These are phyloP conservation scores for Mobula birostris DNA, from an alignment of 2,113 vertebrate species.

Conservation along the genomic window DNA sequence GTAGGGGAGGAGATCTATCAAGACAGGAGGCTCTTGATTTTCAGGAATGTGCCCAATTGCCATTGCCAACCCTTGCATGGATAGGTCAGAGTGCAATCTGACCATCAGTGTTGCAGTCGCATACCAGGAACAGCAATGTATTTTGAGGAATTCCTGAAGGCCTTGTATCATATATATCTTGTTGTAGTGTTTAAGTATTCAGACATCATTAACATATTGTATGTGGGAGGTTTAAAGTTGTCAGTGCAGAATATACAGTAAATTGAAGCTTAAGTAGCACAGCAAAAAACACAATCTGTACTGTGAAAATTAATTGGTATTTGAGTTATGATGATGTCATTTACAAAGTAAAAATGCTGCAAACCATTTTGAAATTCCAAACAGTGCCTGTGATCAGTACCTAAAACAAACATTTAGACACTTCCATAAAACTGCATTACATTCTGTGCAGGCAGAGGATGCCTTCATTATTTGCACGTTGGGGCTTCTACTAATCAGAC, in stretches of 20 bases:
- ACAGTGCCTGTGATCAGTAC: not conserved
- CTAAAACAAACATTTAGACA: constrained; percentile 9
- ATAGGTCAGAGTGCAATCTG: not conserved
- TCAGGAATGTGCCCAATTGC: not conserved
- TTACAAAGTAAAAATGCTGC: not conserved
- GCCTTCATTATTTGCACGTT: constrained; percentile 29
- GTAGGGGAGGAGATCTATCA: too few species aligned
- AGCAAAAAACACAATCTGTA: not conserved
- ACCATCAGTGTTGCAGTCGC: not conserved
- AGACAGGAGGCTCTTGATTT: too few species aligned
- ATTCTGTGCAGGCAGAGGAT: constrained; percentile 8
- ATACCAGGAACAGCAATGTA: not conserved
- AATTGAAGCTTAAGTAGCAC: constrained; percentile 24
- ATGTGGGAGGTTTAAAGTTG: not conserved
- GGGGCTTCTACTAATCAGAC: constrained; percentile 21
- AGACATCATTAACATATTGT: not conserved
- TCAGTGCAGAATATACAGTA: not conserved
- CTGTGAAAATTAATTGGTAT: constrained; percentile 23
- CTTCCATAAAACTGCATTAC: not conserved
- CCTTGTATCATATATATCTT: not conserved
- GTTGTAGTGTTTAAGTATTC: not conserved
- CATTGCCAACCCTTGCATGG: not conserved
- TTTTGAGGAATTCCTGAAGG: not conserved
- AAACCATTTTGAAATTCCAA: constrained; percentile 20
- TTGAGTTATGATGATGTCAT: constrained; percentile 18